Evolutionary conservation across 92 coral and sea anemone genomes (phyloP).

Genomic region (Palythoa grandis): DNA sequence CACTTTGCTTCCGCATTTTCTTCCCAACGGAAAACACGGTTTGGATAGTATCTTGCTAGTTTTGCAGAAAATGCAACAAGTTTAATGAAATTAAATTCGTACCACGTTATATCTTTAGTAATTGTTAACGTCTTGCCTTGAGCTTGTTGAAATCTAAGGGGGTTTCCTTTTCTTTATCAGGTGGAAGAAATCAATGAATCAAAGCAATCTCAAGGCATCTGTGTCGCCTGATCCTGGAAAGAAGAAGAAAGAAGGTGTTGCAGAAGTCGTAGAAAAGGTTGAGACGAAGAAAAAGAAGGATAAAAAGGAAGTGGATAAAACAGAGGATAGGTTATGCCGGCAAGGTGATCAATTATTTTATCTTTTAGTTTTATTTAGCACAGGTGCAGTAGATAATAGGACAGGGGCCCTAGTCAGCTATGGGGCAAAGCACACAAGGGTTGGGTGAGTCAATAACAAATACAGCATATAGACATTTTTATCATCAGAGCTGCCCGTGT

Average conservation of each 20-base stretch:
- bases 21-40: not conserved
- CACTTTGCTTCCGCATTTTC: no score
- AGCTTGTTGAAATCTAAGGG: not conserved
- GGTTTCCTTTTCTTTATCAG: constrained; percentile 44
- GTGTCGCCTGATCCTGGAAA: constrained; percentile 56
- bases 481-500: no score
- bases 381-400: no score
- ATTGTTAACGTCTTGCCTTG: not conserved
- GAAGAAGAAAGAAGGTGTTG: constrained; percentile 66
- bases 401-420: no score
- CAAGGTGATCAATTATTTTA: constrained; percentile 60
- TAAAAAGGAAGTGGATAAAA: constrained; percentile 66
- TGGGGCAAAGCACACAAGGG: no score
- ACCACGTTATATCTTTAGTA: not conserved
- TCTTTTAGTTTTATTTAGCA: not conserved
- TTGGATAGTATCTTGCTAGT: not conserved
- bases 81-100: no score
- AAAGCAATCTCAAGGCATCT: constrained; percentile 50
- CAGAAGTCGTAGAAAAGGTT: constrained; percentile 77
- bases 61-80: not conserved
- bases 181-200: constrained; percentile 53
- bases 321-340: constrained; percentile 85
- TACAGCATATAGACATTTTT: no score
- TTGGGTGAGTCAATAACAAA: no score
- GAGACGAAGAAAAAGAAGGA: constrained; percentile 82